phyloP scores from a whole-genome alignment of 2,888 invertebrate genomes.

The Andrena marginata region DNA sequence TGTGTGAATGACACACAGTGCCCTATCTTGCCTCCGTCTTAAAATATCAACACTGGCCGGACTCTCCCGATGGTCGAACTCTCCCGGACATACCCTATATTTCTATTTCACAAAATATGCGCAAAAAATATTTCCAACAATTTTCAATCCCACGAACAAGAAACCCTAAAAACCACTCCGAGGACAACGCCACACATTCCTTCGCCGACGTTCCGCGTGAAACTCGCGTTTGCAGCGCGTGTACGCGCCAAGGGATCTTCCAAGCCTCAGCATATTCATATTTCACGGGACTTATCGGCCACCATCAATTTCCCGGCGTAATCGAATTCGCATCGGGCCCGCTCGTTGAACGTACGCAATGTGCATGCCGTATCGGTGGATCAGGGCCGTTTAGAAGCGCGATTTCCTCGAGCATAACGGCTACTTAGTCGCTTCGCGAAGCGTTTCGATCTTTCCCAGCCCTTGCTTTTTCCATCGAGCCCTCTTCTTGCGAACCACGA shows the following conservation, averaged over 20 bases:
- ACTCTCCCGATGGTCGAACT: too few relatives aligned
- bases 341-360: constrained; percentile 9
- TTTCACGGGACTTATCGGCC: constrained; percentile 42
- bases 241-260: constrained; percentile 32
- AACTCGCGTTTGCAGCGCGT: constrained; percentile 6
- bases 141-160: not conserved
- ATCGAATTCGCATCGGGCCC: constrained; percentile 46
- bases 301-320: constrained; percentile 35
- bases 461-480: not conserved
- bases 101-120: too few relatives aligned
- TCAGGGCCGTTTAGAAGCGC: constrained; percentile 36
- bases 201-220: not conserved
- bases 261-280: constrained; percentile 44
- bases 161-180: not conserved
- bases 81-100: too few relatives aligned
- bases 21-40: too few relatives aligned
- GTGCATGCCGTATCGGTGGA: constrained; percentile 19
- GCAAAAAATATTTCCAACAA: too few relatives aligned
- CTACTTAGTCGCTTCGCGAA: constrained; percentile 21
- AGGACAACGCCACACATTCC: not conserved
- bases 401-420: constrained; percentile 46
- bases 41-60: too few relatives aligned
- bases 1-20: too few relatives aligned
- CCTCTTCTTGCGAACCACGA: not conserved
- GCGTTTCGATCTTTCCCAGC: constrained; percentile 36